Base-by-base conservation (phyloP, 2,888 invertebrate genomes). In the Anthrax anthrax region DNA sequence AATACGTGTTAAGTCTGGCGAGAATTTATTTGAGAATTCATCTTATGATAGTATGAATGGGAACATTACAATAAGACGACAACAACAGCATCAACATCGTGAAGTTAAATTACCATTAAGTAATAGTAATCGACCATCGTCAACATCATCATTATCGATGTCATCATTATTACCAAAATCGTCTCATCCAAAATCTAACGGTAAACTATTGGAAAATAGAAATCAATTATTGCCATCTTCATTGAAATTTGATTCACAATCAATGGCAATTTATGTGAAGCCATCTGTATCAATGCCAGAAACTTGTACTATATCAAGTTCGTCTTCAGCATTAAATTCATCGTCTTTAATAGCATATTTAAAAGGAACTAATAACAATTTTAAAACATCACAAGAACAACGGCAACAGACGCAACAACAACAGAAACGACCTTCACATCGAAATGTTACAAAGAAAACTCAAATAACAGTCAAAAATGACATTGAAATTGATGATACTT, bases 1-100 rank as follows among this genome's bases (percentile, higher is more conserved):
- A 36, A 52, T 52, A 38, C 50, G 53, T 27, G 53, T 53, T n/a
- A 53, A 52, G 37, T 52, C 53, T 5, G 47, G 48, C 23, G 53
- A 49, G 43, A 53, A 52, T 44, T 40, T 53, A 16, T 53, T 47
- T 42, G 48, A 48, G 36, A 48, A 47, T 37, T 48, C 49, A 17
- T 12, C 17, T 2, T 44, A n/a, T n/a, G n/a, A n/a, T n/a, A n/a
- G n/a, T n/a, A n/a, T n/a, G n/a, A n/a, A n/a, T n/a, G n/a, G n/a
- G n/a, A n/a, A n/a, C n/a, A n/a, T n/a, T n/a, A n/a, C n/a, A n/a
- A n/a, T n/a, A 23, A 23, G 23, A 23, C 23, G 8, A 23, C 23
- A 6, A 23, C 23, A 23, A 23, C 23, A 23, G 8, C 23, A 23
- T 6, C 23, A 23, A 23, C 4, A 23, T 6, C 23, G 8, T 23